Evolutionary conservation across 2,113 vertebrate species (phyloP).

Genomic region (Ptyas mucosa): DNA sequence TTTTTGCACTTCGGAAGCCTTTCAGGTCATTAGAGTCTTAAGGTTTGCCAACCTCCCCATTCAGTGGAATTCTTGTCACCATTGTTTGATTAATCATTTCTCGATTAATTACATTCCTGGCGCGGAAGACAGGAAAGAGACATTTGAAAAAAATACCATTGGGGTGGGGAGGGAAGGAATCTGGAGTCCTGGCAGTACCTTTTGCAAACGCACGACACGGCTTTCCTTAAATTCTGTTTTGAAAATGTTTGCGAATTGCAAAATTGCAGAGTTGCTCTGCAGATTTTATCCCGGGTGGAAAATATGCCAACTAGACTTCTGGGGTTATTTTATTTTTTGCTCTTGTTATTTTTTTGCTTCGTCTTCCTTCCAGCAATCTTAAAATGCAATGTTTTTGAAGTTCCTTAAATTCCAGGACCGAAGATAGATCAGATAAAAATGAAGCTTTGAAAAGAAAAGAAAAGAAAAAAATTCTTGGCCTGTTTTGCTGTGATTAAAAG

Average conservation of each 20-base stretch:
- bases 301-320: not conserved
- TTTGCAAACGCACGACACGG: not conserved
- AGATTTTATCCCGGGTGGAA: not conserved
- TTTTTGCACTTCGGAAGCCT: not conserved
- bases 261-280: not conserved
- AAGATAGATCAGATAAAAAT: not conserved
- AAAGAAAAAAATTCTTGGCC: not conserved
- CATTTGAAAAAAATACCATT: not conserved
- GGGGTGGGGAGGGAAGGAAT: not conserved
- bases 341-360: not conserved
- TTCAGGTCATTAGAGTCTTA: not conserved
- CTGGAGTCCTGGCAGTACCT: not conserved
- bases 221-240: not conserved
- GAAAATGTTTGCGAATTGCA: not conserved
- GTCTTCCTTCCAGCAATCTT: not conserved
- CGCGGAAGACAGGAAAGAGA: not conserved
- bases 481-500: not conserved
- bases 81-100: not conserved
- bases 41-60: not conserved
- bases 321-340: not conserved
- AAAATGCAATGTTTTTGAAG: not conserved
- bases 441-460: not conserved
- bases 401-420: not conserved
- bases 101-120: not conserved
- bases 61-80: not conserved